Evolutionary conservation across 2,113 vertebrate genomes (phyloP), one percentile per base, ranked within the genome.

Genomic region (Siniperca chuatsi): DNA sequence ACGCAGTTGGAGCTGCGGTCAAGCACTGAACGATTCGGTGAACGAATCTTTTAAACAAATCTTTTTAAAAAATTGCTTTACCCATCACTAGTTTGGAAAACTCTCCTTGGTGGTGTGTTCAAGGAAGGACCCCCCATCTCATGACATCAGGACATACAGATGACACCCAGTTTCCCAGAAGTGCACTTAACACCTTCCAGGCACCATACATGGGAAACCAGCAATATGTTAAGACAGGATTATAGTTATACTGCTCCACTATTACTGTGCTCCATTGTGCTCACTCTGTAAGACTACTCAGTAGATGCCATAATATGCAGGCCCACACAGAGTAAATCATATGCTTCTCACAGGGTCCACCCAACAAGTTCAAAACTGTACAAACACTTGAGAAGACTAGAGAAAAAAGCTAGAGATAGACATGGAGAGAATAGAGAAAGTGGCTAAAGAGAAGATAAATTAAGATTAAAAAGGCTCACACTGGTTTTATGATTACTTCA

Each of bases 401-500:
- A 12, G n/a, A 44, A n/a, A 46, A 25, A 1, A 78, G 23, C 40
- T 0, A 42, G 21, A 16, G 40, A 23, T 20, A 3, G 42, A 8
- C 6, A 37, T 37, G 37, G 23, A 33, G 37, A 55, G 64, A 64
- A 75, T 1, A 10, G 2, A 78, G 33, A 10, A 46, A 13, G 16
- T 20, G 12, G 69, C 40, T 25, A 16, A 62, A 61, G 2, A 50
- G 25, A 55, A 65, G 42, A 62, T 21, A 40, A 50, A 73, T 75
- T 37, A 60, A 69, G 10, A 50, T 57, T 33, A 73, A n/a, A 33
- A 61, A 44, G 37, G 1, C 9, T 37, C 74, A 78, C 20, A 61
- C 15, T 81, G 12, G 35, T 82, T 69, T 62, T 23, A 37, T 61
- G 65, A 82, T 75, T 69, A 35, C 8, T 57, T 74, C 3, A 25